Percentiles rank a stretch among this genome's conserved stretches.
These are phyloP conservation scores for Sylvia borin DNA, from an alignment of 2,797 vertebrate species.

Conservation along the genomic window DNA sequence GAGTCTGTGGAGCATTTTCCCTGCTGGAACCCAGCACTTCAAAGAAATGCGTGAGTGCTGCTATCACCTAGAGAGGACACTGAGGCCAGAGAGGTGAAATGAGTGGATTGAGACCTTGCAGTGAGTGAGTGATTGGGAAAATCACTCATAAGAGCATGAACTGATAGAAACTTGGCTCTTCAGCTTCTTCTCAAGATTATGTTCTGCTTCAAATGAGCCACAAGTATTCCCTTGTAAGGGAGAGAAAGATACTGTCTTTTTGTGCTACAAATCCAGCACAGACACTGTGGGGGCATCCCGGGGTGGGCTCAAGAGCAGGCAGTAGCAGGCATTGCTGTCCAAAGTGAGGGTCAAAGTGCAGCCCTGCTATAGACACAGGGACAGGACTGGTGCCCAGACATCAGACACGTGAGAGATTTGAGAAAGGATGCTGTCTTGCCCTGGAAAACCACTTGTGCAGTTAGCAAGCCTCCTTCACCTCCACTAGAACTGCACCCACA, in stretches of 20 bases:
- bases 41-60: not conserved
- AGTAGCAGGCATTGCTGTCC: not conserved
- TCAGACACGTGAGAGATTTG: not conserved
- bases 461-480: not conserved
- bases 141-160: not conserved
- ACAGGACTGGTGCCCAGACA: not conserved
- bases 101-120: not conserved
- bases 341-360: not conserved
- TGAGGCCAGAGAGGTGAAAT: not conserved
- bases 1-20: not conserved
- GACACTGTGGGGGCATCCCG: not conserved
- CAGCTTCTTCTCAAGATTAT: not conserved
- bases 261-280: not conserved
- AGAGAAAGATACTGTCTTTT: not conserved
- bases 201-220: not conserved
- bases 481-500: not conserved
- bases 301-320: not conserved
- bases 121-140: not conserved
- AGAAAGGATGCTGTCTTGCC: not conserved
- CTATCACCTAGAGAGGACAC: not conserved
- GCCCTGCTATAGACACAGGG: not conserved
- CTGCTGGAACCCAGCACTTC: not conserved
- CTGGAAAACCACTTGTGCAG: not conserved
- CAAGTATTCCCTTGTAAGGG: not conserved
- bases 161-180: not conserved